These are phyloP conservation scores for Lasius platythorax DNA, from an alignment of 2,888 invertebrate genomes.

Conservation along the genomic window DNA sequence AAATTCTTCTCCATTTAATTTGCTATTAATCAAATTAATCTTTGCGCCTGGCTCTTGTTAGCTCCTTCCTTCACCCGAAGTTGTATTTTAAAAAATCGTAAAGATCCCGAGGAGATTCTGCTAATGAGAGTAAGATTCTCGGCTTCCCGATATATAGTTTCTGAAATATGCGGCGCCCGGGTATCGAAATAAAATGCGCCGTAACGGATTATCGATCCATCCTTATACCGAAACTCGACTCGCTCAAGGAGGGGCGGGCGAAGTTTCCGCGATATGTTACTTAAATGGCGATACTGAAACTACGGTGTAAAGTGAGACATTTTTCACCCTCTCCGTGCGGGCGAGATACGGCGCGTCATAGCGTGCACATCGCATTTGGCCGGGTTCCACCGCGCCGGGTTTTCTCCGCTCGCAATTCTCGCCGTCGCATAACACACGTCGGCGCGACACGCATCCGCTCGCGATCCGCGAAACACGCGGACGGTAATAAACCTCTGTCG, in stretches of 20 bases:
- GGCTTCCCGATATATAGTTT: not conserved
- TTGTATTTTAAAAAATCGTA: too few species aligned
- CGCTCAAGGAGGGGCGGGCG: not conserved
- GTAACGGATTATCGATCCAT: slow-evolving; percentile 34
- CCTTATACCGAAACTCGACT: slow-evolving; percentile 12
- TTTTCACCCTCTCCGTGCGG: slow-evolving; percentile 57
- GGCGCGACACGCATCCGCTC: slow-evolving; percentile 8
- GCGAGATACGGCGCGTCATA: slow-evolving; percentile 54
- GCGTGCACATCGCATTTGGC: slow-evolving; percentile 67
- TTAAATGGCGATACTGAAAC: slow-evolving; percentile 66
- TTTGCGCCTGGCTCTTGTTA: too few species aligned
- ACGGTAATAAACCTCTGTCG: slow-evolving; percentile 41
- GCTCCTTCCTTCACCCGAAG: too few species aligned
- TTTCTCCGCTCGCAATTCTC: slow-evolving; percentile 37
- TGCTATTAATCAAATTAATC: too few species aligned
- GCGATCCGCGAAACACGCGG: slow-evolving; percentile 16
- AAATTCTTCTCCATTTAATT: too few species aligned
- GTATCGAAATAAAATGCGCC: slow-evolving; percentile 21
- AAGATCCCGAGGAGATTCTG: not conserved
- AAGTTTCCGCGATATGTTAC: slow-evolving; percentile 71
- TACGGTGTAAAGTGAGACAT: slow-evolving; percentile 66
- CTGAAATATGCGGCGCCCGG: not conserved
- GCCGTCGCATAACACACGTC: slow-evolving; percentile 56
- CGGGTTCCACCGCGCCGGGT: slow-evolving; percentile 59
- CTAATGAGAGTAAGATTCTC: not conserved